A percentile compares a stretch with the other conserved stretches of the same genome.
Conservation (phyloP, 2,797 vertebrate genomes). For the Siniperca undulata region DNA sequence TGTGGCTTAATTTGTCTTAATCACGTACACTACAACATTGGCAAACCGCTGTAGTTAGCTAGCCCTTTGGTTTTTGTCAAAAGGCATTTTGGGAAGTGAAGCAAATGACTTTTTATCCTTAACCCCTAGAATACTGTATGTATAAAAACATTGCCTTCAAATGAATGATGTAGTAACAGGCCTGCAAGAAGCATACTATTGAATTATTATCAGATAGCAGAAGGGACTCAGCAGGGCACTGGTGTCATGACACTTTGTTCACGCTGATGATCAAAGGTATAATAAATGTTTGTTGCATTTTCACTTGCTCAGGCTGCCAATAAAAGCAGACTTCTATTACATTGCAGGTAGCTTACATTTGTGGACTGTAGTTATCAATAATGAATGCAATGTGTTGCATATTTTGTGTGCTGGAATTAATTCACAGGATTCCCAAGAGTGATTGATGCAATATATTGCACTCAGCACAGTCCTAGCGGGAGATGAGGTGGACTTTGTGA, state of each 20-base stretch:
- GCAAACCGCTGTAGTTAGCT: neutral
- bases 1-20: neutral
- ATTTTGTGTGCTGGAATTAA: constrained; percentile 67
- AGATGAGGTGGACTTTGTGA: constrained; percentile 56
- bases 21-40: neutral
- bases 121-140: neutral
- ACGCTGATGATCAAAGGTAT: constrained; percentile 27
- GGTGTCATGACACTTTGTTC: constrained; percentile 18
- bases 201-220: constrained; percentile 16
- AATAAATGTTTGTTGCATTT: constrained; percentile 39
- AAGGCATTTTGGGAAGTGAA: neutral
- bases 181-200: constrained; percentile 5
- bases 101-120: neutral
- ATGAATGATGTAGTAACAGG: constrained; percentile 31
- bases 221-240: neutral
- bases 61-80: neutral
- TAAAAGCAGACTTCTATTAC: constrained; percentile 28
- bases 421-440: constrained; percentile 62
- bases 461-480: constrained; percentile 43
- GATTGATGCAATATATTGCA: constrained; percentile 65
- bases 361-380: constrained; percentile 61
- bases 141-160: constrained; percentile 30
- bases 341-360: constrained; percentile 56
- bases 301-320: constrained; percentile 1
- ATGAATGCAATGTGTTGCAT: constrained; percentile 65